A percentile compares a stretch with the other conserved stretches of the same genome.
These are phyloP conservation scores for Pangasius djambal DNA, from an alignment of 2,797 vertebrate genomes.

Conservation along the genomic window DNA sequence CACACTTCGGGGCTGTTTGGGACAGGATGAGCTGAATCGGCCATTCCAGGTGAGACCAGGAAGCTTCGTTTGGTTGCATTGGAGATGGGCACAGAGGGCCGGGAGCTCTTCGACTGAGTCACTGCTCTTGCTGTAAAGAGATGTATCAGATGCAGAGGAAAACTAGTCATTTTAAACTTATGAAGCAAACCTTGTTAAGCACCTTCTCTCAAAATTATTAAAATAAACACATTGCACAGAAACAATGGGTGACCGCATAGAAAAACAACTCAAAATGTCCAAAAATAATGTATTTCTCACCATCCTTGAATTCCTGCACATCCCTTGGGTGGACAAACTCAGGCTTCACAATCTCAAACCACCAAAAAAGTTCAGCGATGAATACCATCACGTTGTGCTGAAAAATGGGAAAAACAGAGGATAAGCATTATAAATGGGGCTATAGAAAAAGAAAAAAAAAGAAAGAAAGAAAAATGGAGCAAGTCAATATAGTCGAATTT, in stretches of 20 bases:
- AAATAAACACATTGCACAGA: background rate
- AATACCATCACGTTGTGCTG: conserved; percentile 98
- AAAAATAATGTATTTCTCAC: conserved; percentile 68
- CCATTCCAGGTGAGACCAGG: conserved; percentile 77
- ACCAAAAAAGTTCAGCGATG: conserved; percentile 98
- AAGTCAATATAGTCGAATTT: background rate
- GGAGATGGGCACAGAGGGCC: conserved; percentile 91
- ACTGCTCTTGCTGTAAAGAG: conserved; percentile 80
- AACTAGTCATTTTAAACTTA: background rate
- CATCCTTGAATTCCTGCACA: conserved; percentile 90
- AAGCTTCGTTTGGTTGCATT: conserved; percentile 97
- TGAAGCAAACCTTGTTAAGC: background rate
- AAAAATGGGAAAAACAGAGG: background rate
- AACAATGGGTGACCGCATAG: background rate
- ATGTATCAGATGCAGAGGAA: background rate
- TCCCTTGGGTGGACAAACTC: conserved; percentile 95
- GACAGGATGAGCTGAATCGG: conserved; percentile 69
- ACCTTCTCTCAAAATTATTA: background rate
- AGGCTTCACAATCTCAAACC: conserved; percentile 97
- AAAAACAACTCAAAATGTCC: background rate
- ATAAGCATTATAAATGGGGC: background rate
- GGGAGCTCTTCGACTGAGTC: conserved; percentile 85
- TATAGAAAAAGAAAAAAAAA: background rate
- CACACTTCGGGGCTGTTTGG: conserved; percentile 81
- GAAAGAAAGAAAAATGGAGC: background rate